Evolutionary conservation across 2,113 vertebrate species (phyloP).

Genomic region (Rallus limicola): DNA sequence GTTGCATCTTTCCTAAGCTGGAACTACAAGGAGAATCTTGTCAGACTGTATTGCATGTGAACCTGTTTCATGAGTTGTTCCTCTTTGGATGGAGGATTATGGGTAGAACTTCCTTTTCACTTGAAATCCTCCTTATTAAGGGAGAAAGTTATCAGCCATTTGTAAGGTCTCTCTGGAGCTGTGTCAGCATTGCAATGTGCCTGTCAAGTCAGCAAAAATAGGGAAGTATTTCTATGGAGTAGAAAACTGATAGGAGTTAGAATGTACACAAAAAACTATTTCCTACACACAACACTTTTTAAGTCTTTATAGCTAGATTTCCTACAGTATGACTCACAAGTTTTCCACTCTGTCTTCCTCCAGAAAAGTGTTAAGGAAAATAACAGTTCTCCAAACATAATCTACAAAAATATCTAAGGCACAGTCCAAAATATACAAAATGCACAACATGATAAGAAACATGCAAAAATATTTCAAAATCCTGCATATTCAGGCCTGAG

Average conservation of each 20-base stretch:
- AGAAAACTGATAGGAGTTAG: neutral
- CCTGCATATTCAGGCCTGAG: neutral
- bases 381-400: neutral
- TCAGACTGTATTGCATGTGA: neutral
- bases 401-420: neutral
- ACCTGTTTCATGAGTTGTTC: neutral
- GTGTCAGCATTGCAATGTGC: neutral
- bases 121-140: neutral
- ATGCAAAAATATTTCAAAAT: neutral
- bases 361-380: neutral
- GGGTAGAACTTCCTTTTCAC: neutral
- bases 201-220: neutral
- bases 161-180: neutral
- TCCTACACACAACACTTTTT: neutral
- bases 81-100: neutral
- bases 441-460: neutral
- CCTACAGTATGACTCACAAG: accelerated
- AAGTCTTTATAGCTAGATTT: neutral
- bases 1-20: neutral
- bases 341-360: neutral
- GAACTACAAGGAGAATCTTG: neutral
- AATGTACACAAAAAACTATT: neutral
- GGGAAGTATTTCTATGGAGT: neutral
- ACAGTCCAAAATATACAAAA: neutral
- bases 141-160: neutral